A percentile compares a stretch with the other conserved stretches of the same genome.
These are phyloP conservation scores for Neodiprion lecontei DNA, from an alignment of 1,140 invertebrate genomes.

Conservation along the genomic window DNA sequence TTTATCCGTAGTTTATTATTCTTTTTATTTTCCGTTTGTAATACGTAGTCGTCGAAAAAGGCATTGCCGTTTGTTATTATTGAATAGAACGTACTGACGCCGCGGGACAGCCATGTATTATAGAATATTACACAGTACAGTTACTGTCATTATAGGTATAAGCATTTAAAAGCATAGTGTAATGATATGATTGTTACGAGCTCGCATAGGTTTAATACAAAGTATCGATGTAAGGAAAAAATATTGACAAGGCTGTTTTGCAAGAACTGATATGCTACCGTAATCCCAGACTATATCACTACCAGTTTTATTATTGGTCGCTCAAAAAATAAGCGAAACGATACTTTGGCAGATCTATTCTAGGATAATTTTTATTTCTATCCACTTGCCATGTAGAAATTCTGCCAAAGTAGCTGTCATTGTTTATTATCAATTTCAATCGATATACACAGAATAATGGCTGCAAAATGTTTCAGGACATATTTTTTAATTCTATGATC, in stretches of 20 bases:
- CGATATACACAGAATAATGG: not conserved
- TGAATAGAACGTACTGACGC: constrained; percentile 18
- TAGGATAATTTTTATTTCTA: not conserved
- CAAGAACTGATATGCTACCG: not conserved
- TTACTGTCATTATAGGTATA: not conserved
- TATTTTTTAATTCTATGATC: no score
- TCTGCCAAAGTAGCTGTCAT: not conserved
- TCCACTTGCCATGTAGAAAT: no score
- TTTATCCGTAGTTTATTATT: not conserved
- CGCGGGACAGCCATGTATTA: constrained; percentile 12
- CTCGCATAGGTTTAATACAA: not conserved
- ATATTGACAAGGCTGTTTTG: not conserved
- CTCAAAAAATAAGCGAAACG: not conserved
- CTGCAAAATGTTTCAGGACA: not conserved
- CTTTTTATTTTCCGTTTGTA: not conserved
- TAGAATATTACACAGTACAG: not conserved
- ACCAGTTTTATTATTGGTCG: not conserved
- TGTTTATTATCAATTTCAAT: not conserved
- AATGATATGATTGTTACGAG: constrained; percentile 1
- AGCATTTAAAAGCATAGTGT: not conserved
- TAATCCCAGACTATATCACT: not conserved
- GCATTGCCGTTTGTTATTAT: constrained; percentile 14
- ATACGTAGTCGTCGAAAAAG: constrained; percentile 18
- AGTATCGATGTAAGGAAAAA: not conserved
- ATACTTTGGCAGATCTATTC: not conserved